Evolutionary conservation across 2,113 vertebrate genomes (phyloP).

Genomic region (Baryphthengus martii): DNA sequence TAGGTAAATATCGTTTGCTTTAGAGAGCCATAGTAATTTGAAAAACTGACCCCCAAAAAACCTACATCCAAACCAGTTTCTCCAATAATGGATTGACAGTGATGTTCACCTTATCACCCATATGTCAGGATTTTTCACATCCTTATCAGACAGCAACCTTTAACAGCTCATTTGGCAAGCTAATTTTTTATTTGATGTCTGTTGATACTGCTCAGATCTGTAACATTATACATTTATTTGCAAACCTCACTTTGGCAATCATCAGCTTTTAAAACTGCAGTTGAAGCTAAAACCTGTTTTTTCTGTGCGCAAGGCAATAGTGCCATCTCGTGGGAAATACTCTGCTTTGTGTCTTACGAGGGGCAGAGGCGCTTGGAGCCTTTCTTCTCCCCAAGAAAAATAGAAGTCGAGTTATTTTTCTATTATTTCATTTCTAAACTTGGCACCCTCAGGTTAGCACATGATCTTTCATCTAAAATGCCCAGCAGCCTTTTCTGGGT

Average conservation of each 20-base stretch:
- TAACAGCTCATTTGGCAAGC: background rate
- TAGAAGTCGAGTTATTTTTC: background rate
- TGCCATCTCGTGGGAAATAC: slow-evolving; percentile 67
- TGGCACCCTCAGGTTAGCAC: rapidly evolving
- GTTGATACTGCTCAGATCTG: background rate
- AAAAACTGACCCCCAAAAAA: background rate
- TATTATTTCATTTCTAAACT: background rate
- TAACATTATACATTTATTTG: background rate
- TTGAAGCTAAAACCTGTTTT: rapidly evolving
- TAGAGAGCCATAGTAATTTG: background rate
- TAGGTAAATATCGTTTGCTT: background rate
- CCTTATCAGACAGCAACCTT: background rate
- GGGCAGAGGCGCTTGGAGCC: background rate
- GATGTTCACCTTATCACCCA: background rate
- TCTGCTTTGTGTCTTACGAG: rapidly evolving
- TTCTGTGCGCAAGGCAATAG: slow-evolving; percentile 48
- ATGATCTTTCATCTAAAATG: background rate
- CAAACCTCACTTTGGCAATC: background rate
- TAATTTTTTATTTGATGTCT: background rate
- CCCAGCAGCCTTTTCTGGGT: background rate
- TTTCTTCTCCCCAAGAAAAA: background rate
- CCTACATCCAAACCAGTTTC: background rate
- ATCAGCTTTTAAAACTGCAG: background rate
- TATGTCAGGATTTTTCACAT: background rate
- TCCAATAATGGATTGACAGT: background rate